phyloP scores from a whole-genome alignment of 2,888 invertebrate genomes.

The Pogonocherus hispidulus region DNA sequence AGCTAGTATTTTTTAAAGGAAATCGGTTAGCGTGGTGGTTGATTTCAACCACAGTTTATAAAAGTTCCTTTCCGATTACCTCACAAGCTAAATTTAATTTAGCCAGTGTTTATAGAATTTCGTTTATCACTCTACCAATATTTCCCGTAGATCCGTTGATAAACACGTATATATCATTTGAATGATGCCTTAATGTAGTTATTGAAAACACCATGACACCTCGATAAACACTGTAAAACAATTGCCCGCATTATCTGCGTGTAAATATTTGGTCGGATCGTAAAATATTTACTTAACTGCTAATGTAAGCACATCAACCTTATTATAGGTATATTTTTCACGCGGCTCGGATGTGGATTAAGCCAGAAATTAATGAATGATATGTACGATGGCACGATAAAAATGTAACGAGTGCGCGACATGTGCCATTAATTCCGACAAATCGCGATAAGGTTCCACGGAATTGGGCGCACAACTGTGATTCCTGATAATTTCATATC shows the following conservation, averaged over 20 bases:
- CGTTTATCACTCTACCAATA: constrained; percentile 35
- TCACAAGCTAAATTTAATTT: not conserved
- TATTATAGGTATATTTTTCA: constrained; percentile 37
- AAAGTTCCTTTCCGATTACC: not conserved
- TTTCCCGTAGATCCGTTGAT: constrained; percentile 33
- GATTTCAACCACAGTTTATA: not conserved
- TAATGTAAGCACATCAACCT: constrained; percentile 42
- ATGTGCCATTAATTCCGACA: not conserved
- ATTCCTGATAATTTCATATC: too few species aligned
- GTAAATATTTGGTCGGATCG: constrained; percentile 40
- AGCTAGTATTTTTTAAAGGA: not conserved
- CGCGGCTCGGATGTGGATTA: constrained; percentile 18
- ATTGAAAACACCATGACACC: constrained; percentile 45
- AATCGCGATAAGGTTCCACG: not conserved
- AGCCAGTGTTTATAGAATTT: constrained; percentile 10
- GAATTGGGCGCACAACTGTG: not conserved
- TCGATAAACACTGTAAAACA: constrained; percentile 43
- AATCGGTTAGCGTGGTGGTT: not conserved
- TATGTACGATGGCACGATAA: not conserved
- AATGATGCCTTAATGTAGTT: constrained; percentile 38
- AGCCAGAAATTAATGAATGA: constrained; percentile 25
- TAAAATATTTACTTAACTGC: constrained; percentile 47
- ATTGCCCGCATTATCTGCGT: constrained; percentile 44
- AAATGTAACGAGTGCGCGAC: not conserved
- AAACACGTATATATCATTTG: constrained; percentile 34